Percentiles rank a stretch among this genome's conserved stretches.
phyloP scores from a whole-genome alignment of 1,140 invertebrate genomes.

The Drosophila orena region DNA sequence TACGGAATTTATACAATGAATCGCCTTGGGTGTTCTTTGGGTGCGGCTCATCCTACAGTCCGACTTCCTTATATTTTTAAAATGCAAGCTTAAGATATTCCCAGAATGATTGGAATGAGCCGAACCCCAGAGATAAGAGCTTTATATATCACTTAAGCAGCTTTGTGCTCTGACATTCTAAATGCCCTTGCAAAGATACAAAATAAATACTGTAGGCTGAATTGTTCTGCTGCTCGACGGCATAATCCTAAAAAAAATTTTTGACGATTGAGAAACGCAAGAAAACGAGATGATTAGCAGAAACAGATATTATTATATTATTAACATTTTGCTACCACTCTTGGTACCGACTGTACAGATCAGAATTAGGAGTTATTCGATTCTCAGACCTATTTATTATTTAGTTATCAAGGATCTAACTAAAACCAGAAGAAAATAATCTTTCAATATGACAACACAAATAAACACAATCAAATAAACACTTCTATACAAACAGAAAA shows the following conservation, averaged over 20 bases:
- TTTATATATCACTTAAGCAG: not conserved
- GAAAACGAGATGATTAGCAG: too few relatives aligned
- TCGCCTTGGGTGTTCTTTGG: constrained; percentile 51
- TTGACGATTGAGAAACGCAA: too few relatives aligned
- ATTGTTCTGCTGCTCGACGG: not conserved
- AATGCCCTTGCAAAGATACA: constrained; percentile 16
- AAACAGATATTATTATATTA: not conserved
- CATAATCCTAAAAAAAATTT: not conserved
- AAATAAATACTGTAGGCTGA: too few relatives aligned
- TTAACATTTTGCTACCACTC: too few relatives aligned
- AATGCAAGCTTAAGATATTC: not conserved
- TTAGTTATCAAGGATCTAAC: too few relatives aligned
- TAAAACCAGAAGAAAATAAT: not conserved
- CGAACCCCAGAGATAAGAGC: not conserved
- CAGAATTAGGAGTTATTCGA: too few relatives aligned
- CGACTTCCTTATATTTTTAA: not conserved
- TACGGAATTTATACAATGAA: constrained; percentile 39
- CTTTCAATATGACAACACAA: not conserved
- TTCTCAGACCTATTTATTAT: too few relatives aligned
- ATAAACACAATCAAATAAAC: not conserved
- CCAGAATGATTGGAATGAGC: constrained; percentile 3
- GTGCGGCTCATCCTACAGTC: not conserved
- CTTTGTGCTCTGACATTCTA: not conserved
- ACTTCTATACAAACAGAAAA: not conserved
- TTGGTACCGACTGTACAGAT: too few relatives aligned